These are phyloP conservation scores for Corynorhinus townsendii DNA, from an alignment of 2,113 vertebrate genomes.

Conservation along the genomic window DNA sequence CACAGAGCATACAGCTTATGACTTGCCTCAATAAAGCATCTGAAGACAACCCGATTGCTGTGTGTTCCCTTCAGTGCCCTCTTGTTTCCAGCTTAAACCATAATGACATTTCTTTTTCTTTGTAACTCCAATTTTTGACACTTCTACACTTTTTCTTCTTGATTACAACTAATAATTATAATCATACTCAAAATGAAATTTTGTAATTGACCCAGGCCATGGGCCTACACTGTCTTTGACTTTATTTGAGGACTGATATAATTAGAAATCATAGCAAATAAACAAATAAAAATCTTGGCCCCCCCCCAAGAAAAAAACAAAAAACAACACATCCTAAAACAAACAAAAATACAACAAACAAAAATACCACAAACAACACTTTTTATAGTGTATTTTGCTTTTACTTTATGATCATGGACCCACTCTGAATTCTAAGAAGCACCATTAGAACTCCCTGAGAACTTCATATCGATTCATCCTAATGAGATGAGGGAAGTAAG, in stretches of 20 bases:
- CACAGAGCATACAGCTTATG: not conserved
- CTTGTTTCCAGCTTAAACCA: not conserved
- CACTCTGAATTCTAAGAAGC: not conserved
- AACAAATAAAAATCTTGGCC: not conserved
- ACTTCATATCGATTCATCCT: not conserved
- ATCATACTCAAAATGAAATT: not conserved
- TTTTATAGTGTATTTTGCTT: not conserved
- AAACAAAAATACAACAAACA: not conserved
- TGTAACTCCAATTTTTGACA: not conserved
- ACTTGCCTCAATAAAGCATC: not conserved
- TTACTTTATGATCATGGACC: not conserved
- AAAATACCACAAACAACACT: not conserved
- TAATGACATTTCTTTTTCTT: not conserved
- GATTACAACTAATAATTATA: not conserved
- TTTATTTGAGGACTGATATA: not conserved
- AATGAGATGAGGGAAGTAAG: not conserved
- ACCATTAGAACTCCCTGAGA: not conserved
- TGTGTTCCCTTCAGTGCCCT: not conserved
- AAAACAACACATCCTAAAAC: not conserved
- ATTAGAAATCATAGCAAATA: not conserved
- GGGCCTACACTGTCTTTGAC: not conserved
- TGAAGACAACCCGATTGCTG: not conserved
- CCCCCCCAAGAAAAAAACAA: not conserved
- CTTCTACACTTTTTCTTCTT: not conserved
- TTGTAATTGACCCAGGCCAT: not conserved